phyloP scores from a whole-genome alignment of 2,113 vertebrate species.

The Kobus ellipsiprymnus region DNA sequence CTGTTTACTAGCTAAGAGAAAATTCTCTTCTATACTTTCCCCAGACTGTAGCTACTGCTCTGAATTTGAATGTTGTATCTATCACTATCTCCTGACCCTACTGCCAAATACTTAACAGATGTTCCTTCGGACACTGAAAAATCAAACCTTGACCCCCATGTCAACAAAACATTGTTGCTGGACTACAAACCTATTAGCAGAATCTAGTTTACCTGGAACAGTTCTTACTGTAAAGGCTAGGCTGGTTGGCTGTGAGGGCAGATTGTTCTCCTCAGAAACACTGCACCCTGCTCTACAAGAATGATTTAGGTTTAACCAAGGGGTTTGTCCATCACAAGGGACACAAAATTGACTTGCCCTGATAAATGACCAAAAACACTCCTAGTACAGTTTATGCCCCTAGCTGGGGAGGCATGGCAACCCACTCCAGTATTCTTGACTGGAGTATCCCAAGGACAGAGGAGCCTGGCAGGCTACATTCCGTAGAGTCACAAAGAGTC shows the following conservation, averaged over 20 bases:
- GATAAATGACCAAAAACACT: neutral
- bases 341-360: neutral
- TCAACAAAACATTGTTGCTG: neutral
- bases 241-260: neutral
- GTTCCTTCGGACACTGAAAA: neutral
- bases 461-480: neutral
- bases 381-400: neutral
- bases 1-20: neutral
- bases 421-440: neutral
- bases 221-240: neutral
- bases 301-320: neutral
- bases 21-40: neutral
- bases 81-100: neutral
- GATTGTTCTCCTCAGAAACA: neutral
- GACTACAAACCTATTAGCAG: neutral
- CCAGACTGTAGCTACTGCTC: neutral
- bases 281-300: neutral
- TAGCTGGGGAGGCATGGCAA: neutral
- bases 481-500: neutral
- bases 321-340: neutral
- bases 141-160: neutral
- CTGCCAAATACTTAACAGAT: neutral
- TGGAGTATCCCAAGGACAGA: neutral
- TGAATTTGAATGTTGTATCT: neutral
- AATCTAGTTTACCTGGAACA: neutral